phyloP scores from a whole-genome alignment of 2,888 invertebrate species.

The Calliscelio sp. region DNA sequence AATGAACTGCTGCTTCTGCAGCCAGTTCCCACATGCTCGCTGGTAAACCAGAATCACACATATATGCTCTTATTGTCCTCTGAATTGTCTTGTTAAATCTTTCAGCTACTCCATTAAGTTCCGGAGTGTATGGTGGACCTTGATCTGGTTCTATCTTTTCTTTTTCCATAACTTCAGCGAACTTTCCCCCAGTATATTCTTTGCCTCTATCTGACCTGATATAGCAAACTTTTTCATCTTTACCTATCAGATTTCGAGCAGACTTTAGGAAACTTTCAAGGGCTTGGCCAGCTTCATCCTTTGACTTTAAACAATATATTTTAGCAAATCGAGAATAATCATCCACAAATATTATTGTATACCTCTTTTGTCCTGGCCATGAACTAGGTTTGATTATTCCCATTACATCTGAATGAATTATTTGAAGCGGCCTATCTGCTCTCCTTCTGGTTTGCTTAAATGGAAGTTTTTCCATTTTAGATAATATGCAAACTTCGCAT shows the following conservation, averaged over 20 bases:
- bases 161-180: slow-evolving; percentile 67
- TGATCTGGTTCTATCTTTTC: slow-evolving; percentile 55
- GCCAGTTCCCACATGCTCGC: slow-evolving; percentile 34
- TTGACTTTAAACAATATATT: slow-evolving; percentile 70
- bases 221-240: slow-evolving; percentile 73
- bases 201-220: slow-evolving; percentile 66
- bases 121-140: background rate
- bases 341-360: slow-evolving; percentile 68
- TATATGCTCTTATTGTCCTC: slow-evolving; percentile 32
- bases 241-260: slow-evolving; percentile 72
- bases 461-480: slow-evolving; percentile 72
- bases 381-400: slow-evolving; percentile 71
- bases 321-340: slow-evolving; percentile 71
- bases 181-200: slow-evolving; percentile 72
- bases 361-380: slow-evolving; percentile 63
- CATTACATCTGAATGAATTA: slow-evolving; percentile 22
- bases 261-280: slow-evolving; percentile 72
- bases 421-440: too few relatives aligned
- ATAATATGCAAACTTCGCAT: slow-evolving; percentile 68
- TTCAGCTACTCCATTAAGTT: slow-evolving; percentile 21
- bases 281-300: slow-evolving; percentile 72
- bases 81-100: slow-evolving; percentile 44
- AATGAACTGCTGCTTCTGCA: slow-evolving; percentile 4
- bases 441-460: slow-evolving; percentile 57
- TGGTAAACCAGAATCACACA: slow-evolving; percentile 42